Evolutionary conservation across 2,888 invertebrate genomes (phyloP), one percentile per base, ranked within the genome.

Genomic region (Eupithecia insigniata): DNA sequence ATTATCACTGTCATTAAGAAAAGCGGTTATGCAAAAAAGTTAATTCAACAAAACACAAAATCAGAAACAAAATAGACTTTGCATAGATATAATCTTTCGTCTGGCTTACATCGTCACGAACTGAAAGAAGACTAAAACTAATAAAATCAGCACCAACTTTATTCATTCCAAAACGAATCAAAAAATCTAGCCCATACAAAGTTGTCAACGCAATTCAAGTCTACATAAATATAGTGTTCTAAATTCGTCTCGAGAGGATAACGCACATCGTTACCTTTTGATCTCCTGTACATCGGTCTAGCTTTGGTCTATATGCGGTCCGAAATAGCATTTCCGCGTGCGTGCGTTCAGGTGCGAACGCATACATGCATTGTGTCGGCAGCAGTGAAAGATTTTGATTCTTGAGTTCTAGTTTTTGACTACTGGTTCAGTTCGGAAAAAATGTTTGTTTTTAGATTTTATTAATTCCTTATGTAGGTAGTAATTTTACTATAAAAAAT

Each of bases 281-380:
- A 92, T 92, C 92, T 92, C 89, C 80, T 90, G 88, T 89, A 83
- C 85, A 83, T 83, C 87, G 85, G 89, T 86, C 86, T 85, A 85
- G 87, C 83, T 89, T 90, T 90, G 90, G 92, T 91, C 92, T 91
- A 89, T 89, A 92, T 91, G 86, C 86, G 86, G 85, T 87, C 89
- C 82, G 86, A 91, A 92, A 92, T 93, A 92, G 86, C 78, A 90
- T 91, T 93, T 93, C 92, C 93, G 93, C 89, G 84, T 92, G 84
- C 87, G 86, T 87, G 83, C 85, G 82, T 81, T 90, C 92, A 93
- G 93, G 93, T 93, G 92, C 88, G 87, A 91, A 89, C 85, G 83
- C 80, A 82, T 79, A 78, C 82, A 84, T 84, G 83, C 80, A 77
- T 83, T 82, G 83, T 83, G 84, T 79, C 80, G n/a, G 16, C 14